phyloP scores from a whole-genome alignment of 2,888 invertebrate species.

The Chrysodeixis includens region DNA sequence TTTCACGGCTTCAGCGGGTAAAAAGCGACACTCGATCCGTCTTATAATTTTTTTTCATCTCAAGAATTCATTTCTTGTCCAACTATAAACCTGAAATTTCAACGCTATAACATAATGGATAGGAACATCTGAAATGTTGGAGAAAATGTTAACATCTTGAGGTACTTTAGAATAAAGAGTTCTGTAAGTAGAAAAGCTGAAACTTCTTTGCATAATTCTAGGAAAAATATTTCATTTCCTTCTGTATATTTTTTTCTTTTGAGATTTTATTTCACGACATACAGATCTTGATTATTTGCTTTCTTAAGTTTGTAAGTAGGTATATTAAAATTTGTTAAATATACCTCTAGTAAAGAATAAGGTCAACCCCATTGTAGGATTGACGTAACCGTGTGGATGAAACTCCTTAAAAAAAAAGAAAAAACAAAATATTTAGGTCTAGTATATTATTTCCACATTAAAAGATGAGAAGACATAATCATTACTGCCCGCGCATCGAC shows the following conservation, averaged over 20 bases:
- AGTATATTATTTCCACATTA: too few species aligned
- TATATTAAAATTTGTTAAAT: too few species aligned
- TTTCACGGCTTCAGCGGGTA: slow-evolving; percentile 17
- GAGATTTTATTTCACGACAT: too few species aligned
- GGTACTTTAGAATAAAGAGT: slow-evolving; percentile 47
- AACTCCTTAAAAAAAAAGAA: too few species aligned
- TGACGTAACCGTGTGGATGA: too few species aligned
- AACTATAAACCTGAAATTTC: slow-evolving; percentile 78
- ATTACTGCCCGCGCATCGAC: too few species aligned
- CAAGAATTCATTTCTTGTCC: slow-evolving; percentile 69
- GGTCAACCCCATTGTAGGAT: too few species aligned
- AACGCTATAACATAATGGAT: slow-evolving; percentile 80
- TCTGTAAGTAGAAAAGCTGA: slow-evolving; percentile 36
- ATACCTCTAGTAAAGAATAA: too few species aligned
- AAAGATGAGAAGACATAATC: too few species aligned
- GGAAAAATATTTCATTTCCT: neutral
- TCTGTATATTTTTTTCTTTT: neutral
- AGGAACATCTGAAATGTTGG: slow-evolving; percentile 75
- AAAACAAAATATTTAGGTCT: too few species aligned
- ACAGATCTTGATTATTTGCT: too few species aligned
- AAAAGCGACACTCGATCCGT: slow-evolving; percentile 46
- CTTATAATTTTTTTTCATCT: slow-evolving; percentile 55
- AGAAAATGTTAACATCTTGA: slow-evolving; percentile 84
- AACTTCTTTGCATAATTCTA: neutral
- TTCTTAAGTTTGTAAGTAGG: too few species aligned